Evolutionary conservation across 1,140 invertebrate species (phyloP).

Genomic region (Caenorhabditis remanei): DNA sequence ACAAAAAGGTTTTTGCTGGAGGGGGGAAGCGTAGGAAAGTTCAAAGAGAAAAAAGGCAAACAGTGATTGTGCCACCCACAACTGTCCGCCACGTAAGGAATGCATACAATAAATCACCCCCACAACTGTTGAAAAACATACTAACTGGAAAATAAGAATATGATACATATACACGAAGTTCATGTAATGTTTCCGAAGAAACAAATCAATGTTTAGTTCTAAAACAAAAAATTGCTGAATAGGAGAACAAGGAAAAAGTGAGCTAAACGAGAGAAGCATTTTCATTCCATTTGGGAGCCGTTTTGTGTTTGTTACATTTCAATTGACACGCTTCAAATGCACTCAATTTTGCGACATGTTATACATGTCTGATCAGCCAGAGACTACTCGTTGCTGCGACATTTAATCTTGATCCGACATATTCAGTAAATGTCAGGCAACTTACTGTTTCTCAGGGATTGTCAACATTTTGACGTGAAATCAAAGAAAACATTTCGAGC

Average conservation of each 20-base stretch:
- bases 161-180: too few relatives aligned
- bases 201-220: too few relatives aligned
- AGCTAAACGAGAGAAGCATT: not conserved
- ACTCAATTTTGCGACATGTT: constrained; percentile 47
- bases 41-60: constrained; percentile 46
- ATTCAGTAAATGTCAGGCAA: not conserved
- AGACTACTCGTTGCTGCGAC: not conserved
- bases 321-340: constrained; percentile 52
- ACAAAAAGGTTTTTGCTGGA: not conserved
- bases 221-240: too few relatives aligned
- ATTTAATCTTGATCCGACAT: not conserved
- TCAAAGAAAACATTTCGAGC: constrained; percentile 2
- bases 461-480: constrained; percentile 7
- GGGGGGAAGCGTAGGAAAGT: not conserved
- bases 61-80: constrained; percentile 45
- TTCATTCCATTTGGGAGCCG: constrained; percentile 42
- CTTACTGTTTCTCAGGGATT: constrained; percentile 22
- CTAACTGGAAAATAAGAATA: not conserved
- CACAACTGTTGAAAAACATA: not conserved
- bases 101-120: constrained; percentile 9
- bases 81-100: not conserved
- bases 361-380: constrained; percentile 40
- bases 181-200: not conserved
- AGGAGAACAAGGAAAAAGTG: not conserved
- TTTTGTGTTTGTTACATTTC: constrained; percentile 48